Evolutionary conservation across 2,113 vertebrate genomes (phyloP).

Genomic region (Oxygymnocypris stewartii): DNA sequence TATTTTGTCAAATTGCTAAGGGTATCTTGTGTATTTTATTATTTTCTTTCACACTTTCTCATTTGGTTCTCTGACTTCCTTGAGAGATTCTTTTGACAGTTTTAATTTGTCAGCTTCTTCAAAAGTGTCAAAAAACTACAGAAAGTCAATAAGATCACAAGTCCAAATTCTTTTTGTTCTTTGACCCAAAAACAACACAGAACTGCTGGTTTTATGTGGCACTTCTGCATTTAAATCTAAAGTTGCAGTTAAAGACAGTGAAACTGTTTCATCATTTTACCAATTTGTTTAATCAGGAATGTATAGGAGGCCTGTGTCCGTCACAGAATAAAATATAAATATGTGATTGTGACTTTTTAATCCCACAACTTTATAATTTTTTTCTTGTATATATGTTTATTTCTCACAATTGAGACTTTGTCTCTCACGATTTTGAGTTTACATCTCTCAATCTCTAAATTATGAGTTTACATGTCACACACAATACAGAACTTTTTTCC

Average conservation of each 20-base stretch:
- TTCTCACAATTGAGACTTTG: background rate
- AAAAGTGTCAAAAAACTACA: background rate
- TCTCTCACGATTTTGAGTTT: background rate
- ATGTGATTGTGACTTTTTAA: background rate
- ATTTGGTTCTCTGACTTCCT: background rate
- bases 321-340: background rate
- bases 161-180: conserved; percentile 28
- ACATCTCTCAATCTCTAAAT: too few species aligned
- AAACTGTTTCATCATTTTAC: conserved; percentile 7
- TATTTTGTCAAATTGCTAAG: conserved; percentile 18
- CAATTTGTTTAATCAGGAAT: background rate
- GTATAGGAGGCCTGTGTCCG: background rate
- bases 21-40: conserved; percentile 1
- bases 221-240: background rate
- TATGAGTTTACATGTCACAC: too few species aligned
- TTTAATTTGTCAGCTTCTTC: conserved; percentile 10
- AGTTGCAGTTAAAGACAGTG: background rate
- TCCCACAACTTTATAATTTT: too few species aligned
- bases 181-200: conserved; percentile 2
- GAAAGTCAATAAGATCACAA: background rate
- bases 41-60: background rate
- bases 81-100: background rate
- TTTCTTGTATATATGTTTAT: background rate
- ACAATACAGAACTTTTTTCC: too few species aligned
- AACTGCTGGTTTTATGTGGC: background rate